Evolutionary conservation across 2,888 invertebrate genomes (phyloP), one percentile per base, ranked within the genome.

Genomic region (Erannis defoliaria): DNA sequence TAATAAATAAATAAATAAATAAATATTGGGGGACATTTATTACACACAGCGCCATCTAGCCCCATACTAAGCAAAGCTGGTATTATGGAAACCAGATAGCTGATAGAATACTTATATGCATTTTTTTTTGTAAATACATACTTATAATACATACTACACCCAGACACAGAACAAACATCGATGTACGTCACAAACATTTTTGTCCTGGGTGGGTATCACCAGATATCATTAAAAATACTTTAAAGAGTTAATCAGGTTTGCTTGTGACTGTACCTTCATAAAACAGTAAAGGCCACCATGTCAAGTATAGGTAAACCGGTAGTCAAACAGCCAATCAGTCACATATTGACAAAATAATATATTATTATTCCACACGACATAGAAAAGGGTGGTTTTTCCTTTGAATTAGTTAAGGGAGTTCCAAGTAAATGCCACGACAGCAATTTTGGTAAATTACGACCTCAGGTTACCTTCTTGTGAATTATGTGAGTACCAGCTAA

Each of bases 341-440:
- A 71, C 48, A 49, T 54, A 67, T 67, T 60, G 42, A 62, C n/a
- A 60, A 56, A 64, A 73, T 62, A 46, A 58, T 71, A 55, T 56
- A 46, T 62, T 5, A 56, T 61, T 61, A 61, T 37, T 26, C 40
- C 35, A 51, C 62, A 21, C 62, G 56, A 51, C 55, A 50, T 18
- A 18, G 45, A 23, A 62, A 55, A 31, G 35, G 38, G 18, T 53
- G 51, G 42, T 51, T 56, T 55, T 55, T 62, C 23, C 53, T 21
- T 35, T 35, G 53, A 61, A 62, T 53, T 48, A 46, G 45, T 55
- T 43, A 19, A 26, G 23, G 38, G 12, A 35, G 42, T 37, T 54
- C 54, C 19, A 37, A 43, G 43, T 54, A 60, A 49, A 54, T 21
- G 21, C 40, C 37, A 49, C 42, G 37, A 29, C 38, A 35, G 31